Conservation (phyloP, 2,888 invertebrate species). For the Euspilapteryx auroguttella region DNA sequence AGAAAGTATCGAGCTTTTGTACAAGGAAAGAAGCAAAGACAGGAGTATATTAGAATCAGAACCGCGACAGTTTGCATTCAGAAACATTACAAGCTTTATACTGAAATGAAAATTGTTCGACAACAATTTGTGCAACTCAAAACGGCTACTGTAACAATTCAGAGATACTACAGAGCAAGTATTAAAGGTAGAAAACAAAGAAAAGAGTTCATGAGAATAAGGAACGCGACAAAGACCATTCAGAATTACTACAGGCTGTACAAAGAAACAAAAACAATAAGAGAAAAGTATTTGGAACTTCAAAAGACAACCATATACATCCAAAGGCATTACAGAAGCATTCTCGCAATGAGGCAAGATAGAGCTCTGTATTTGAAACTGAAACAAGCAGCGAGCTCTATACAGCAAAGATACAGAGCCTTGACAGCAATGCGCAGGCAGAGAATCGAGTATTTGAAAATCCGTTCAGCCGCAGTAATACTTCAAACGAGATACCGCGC, state of each 20-base stretch:
- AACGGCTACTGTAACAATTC: slow-evolving; percentile 30
- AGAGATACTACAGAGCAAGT: slow-evolving; percentile 30
- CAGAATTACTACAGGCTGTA: neutral
- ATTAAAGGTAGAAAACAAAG: slow-evolving; percentile 26
- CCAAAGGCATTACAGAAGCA: slow-evolving; percentile 36
- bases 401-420: slow-evolving; percentile 32
- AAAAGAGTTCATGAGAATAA: slow-evolving; percentile 22
- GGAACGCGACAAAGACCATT: slow-evolving; percentile 10
- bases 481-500: slow-evolving; percentile 39
- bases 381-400: slow-evolving; percentile 15
- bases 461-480: slow-evolving; percentile 13
- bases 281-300: slow-evolving; percentile 24
- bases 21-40: slow-evolving; percentile 6
- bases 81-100: slow-evolving; percentile 26
- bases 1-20: slow-evolving; percentile 9
- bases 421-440: slow-evolving; percentile 21
- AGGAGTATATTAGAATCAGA: slow-evolving; percentile 4
- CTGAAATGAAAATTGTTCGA: slow-evolving; percentile 21
- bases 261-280: slow-evolving; percentile 5
- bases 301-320: slow-evolving; percentile 28
- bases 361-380: slow-evolving; percentile 22
- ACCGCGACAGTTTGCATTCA: slow-evolving; percentile 17
- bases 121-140: slow-evolving; percentile 29
- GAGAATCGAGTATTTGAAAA: slow-evolving; percentile 17
- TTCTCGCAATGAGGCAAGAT: slow-evolving; percentile 16